Conservation (phyloP, 2,797 vertebrate species). For the Mionectes olivaceus region DNA sequence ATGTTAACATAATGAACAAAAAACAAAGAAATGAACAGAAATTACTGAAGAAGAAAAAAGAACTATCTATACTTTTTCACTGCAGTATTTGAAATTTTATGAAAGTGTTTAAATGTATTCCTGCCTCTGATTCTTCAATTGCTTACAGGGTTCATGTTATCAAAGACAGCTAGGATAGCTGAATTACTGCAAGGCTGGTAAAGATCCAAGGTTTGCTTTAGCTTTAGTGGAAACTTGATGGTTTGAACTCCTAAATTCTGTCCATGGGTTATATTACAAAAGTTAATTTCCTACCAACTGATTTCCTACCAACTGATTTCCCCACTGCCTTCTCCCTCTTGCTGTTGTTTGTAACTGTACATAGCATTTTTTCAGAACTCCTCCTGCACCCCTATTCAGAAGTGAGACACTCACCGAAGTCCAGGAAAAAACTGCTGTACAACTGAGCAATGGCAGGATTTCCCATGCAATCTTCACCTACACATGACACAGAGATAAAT, state of each 20-base stretch:
- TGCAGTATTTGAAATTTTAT: neutral
- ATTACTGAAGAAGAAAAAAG: neutral
- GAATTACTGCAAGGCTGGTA: neutral
- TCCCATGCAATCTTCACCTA: neutral
- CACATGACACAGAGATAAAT: neutral
- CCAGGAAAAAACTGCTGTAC: neutral
- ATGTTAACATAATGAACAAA: slow-evolving; percentile 20
- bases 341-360: neutral
- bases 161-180: neutral
- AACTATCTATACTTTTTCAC: neutral
- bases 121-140: neutral
- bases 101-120: neutral
- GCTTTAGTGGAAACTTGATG: neutral
- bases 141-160: neutral
- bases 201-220: neutral
- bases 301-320: neutral
- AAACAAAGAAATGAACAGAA: neutral
- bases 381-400: neutral
- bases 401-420: neutral
- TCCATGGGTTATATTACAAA: neutral
- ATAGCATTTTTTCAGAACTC: neutral
- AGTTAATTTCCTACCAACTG: neutral
- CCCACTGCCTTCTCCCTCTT: neutral
- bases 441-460: rapidly evolving
- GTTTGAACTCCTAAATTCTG: neutral